Percentiles rank a stretch among this genome's conserved stretches.
phyloP scores from a whole-genome alignment of 2,888 invertebrate species.

The Nasonovia ribisnigri region DNA sequence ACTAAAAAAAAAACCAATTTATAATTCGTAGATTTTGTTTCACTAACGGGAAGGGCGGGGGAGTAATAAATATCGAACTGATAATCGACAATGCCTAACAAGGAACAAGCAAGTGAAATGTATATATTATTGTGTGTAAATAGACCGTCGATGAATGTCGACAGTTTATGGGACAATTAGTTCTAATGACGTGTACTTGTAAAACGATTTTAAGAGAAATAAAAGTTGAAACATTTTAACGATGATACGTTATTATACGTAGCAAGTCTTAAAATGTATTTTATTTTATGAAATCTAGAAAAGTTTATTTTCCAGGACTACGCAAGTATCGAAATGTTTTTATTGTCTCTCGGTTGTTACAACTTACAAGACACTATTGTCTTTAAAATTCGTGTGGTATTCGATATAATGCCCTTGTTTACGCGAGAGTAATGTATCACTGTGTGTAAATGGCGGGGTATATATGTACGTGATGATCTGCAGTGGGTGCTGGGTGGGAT shows the following conservation, averaged over 20 bases:
- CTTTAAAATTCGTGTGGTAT: constrained; percentile 1
- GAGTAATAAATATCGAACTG: background rate
- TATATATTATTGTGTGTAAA: background rate
- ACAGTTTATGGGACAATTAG: background rate
- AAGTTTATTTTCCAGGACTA: background rate
- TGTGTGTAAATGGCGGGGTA: background rate
- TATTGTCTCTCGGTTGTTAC: background rate
- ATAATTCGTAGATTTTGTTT: background rate
- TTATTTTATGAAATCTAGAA: background rate
- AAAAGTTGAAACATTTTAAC: background rate
- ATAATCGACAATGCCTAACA: background rate
- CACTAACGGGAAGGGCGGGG: too few relatives aligned
- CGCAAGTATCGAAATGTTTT: constrained; percentile 29
- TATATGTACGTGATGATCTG: background rate
- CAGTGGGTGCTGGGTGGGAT: background rate
- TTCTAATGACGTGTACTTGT: background rate
- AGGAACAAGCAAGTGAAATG: background rate
- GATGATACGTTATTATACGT: background rate
- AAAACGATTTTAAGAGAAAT: background rate
- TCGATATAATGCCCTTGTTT: constrained; percentile 7
- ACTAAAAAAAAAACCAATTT: background rate
- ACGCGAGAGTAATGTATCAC: constrained; percentile 45
- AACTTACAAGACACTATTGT: constrained; percentile 13
- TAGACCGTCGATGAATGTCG: background rate
- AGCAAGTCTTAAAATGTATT: background rate